A percentile compares a stretch with the other conserved stretches of the same genome.
Conservation (phyloP, 2,888 invertebrate genomes). For the Cosmia trapezina region DNA sequence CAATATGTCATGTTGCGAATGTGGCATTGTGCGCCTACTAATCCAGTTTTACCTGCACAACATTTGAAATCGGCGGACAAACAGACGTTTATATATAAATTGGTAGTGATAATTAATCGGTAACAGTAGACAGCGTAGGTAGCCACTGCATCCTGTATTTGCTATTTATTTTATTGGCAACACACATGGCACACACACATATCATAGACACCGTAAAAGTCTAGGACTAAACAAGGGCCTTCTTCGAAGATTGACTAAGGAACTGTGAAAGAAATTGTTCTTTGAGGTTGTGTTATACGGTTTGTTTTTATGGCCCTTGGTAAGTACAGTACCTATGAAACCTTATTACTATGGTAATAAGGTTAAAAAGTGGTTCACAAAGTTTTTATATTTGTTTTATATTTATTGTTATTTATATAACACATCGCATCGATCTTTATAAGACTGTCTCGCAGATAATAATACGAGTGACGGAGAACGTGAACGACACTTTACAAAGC, state of each 20-base stretch:
- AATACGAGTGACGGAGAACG: no score
- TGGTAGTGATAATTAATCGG: constrained; percentile 45
- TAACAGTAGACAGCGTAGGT: constrained; percentile 24
- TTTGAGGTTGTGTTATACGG: not conserved
- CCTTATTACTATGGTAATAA: no score
- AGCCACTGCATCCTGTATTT: constrained; percentile 47
- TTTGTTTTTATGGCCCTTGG: not conserved
- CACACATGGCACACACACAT: constrained; percentile 27
- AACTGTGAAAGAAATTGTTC: constrained; percentile 16
- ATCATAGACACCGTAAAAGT: constrained; percentile 44
- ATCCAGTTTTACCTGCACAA: no score
- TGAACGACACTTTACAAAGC: no score
- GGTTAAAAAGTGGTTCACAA: no score
- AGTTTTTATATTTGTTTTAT: no score
- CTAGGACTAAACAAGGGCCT: constrained; percentile 23
- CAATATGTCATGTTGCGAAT: no score
- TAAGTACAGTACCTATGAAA: not conserved
- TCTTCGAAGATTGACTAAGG: not conserved
- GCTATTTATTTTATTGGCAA: constrained; percentile 53
- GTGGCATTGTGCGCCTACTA: no score
- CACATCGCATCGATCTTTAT: no score
- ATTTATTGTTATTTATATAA: no score
- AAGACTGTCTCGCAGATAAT: no score
- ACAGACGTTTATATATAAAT: constrained; percentile 17
- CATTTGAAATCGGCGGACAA: constrained; percentile 26